Conservation (phyloP, 2,113 vertebrate genomes). For the Dissostichus mawsoni region DNA sequence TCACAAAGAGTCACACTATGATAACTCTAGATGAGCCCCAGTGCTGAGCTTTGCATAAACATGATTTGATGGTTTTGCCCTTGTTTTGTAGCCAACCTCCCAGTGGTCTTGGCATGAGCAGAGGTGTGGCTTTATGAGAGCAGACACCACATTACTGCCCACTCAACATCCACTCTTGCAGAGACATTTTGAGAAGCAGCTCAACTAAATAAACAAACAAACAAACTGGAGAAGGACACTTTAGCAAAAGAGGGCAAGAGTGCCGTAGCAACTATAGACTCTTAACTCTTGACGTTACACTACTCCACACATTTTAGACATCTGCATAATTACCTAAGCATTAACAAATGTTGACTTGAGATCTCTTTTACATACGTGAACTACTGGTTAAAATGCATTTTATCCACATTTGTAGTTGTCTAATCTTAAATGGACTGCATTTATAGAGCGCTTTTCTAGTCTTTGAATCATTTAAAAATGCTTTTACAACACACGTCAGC, state of each 20-base stretch:
- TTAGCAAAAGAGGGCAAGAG: not conserved
- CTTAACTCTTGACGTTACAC: not conserved
- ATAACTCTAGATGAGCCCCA: not conserved
- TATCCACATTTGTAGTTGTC: not conserved
- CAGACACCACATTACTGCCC: slow-evolving; percentile 33
- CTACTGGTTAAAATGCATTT: slow-evolving; percentile 4
- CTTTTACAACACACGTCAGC: too few relatives aligned
- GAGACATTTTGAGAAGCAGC: slow-evolving; percentile 28
- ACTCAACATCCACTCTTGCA: slow-evolving; percentile 40
- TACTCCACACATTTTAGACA: slow-evolving; percentile 7
- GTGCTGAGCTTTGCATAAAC: slow-evolving; percentile 1
- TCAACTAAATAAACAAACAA: slow-evolving; percentile 9
- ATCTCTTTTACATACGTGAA: slow-evolving; percentile 9
- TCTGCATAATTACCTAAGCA: slow-evolving; percentile 19
- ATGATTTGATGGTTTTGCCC: slow-evolving; percentile 22
- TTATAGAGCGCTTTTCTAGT: too few relatives aligned
- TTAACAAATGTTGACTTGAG: not conserved
- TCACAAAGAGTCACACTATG: not conserved
- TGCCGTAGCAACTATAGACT: not conserved
- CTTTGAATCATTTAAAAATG: too few relatives aligned
- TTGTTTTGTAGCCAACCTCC: not conserved
- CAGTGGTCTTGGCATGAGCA: slow-evolving; percentile 10
- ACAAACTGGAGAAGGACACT: not conserved
- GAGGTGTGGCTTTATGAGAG: slow-evolving; percentile 30
- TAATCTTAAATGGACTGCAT: not conserved